Evolutionary conservation across 1,140 invertebrate species (phyloP).

Genomic region (Drosophila pruinosa): DNA sequence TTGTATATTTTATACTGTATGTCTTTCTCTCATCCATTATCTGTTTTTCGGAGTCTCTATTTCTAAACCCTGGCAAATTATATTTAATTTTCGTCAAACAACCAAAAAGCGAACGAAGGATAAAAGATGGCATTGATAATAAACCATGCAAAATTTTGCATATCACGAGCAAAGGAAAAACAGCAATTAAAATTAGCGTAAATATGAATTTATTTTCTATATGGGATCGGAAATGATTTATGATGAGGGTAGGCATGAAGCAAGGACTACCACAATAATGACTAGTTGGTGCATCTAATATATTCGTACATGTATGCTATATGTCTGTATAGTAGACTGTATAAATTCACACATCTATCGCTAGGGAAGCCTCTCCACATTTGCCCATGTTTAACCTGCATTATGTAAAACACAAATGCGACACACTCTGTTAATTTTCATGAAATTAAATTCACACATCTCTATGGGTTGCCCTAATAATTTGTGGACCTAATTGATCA

Average conservation of each 20-base stretch:
- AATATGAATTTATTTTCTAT: slow-evolving; percentile 49
- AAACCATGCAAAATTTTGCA: slow-evolving; percentile 77
- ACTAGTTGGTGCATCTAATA: slow-evolving; percentile 64
- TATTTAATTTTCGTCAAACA: slow-evolving; percentile 47
- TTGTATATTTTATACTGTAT: slow-evolving; percentile 39
- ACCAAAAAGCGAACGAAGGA: slow-evolving; percentile 19
- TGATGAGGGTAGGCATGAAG: neutral
- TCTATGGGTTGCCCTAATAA: slow-evolving; percentile 3
- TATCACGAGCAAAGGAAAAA: slow-evolving; percentile 67
- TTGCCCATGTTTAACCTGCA: slow-evolving; percentile 48
- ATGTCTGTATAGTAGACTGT: neutral
- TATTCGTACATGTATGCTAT: slow-evolving; percentile 15
- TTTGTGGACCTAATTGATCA: neutral
- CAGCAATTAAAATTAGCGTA: slow-evolving; percentile 70
- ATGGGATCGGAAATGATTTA: slow-evolving; percentile 28
- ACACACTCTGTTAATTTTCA: slow-evolving; percentile 75
- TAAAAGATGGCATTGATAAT: slow-evolving; percentile 59
- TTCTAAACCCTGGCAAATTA: slow-evolving; percentile 46
- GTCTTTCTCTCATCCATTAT: neutral
- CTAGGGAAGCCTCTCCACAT: neutral
- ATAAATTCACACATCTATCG: slow-evolving; percentile 11
- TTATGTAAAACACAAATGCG: slow-evolving; percentile 59
- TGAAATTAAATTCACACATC: slow-evolving; percentile 59
- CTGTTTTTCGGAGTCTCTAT: too few species aligned
- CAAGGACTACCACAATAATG: slow-evolving; percentile 52